phyloP scores from a whole-genome alignment of 2,113 vertebrate genomes.

The Misgurnus mizolepis region DNA sequence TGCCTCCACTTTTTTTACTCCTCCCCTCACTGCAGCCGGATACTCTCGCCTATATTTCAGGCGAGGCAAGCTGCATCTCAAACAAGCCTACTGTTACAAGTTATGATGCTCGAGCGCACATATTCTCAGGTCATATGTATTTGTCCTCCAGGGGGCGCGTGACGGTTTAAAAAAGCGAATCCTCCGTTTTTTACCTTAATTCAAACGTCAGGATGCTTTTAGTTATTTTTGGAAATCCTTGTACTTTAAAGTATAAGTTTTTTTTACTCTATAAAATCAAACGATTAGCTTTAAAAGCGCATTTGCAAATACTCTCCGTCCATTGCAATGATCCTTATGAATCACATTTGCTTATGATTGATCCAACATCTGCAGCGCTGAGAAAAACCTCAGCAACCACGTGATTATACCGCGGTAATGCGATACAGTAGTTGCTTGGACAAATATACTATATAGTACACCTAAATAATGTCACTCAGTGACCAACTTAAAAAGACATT shows the following conservation, averaged over 20 bases:
- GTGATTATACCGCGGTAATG: not conserved
- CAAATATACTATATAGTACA: not conserved
- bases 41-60: no score
- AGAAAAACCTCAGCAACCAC: not conserved
- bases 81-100: no score
- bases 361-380: not conserved
- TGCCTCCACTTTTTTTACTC: no score
- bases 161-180: not conserved
- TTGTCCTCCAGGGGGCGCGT: not conserved
- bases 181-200: not conserved
- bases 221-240: no score
- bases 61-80: no score
- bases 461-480: constrained; percentile 46
- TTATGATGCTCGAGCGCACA: no score
- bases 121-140: not conserved
- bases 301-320: no score
- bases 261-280: not conserved
- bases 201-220: not conserved
- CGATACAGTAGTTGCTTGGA: not conserved
- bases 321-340: no score
- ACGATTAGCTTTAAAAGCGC: not conserved
- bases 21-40: no score
- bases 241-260: no score
- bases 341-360: not conserved
- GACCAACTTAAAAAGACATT: not conserved